Conservation (phyloP, 2,888 invertebrate genomes). For the Unio pictorum region DNA sequence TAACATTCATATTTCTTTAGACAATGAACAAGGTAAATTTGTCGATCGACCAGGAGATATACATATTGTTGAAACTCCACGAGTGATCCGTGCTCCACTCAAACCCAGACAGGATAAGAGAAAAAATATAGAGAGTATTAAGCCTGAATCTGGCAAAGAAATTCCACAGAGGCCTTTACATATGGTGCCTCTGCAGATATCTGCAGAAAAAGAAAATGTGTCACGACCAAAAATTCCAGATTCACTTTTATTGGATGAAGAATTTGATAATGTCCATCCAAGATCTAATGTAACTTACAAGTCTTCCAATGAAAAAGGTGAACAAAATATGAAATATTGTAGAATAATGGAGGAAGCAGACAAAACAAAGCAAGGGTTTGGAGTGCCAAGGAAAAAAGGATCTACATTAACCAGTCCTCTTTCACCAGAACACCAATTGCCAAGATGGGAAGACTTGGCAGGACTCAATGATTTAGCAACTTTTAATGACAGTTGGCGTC, state of each 20-base stretch:
- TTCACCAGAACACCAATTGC: conserved; percentile 46
- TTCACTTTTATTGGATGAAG: conserved; percentile 1
- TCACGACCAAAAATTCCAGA: conserved; percentile 1
- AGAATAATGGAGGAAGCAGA: no score
- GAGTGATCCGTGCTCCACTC: conserved; percentile 41
- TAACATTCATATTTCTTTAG: not conserved
- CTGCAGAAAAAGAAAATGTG: conserved; percentile 2
- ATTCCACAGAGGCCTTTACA: conserved; percentile 30
- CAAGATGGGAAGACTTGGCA: conserved; percentile 50
- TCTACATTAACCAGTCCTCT: conserved; percentile 40
- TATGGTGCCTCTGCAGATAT: conserved; percentile 28
- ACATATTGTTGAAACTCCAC: conserved; percentile 42
- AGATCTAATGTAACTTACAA: no score
- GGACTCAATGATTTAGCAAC: conserved; percentile 48
- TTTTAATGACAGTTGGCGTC: conserved; percentile 47
- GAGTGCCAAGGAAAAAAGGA: conserved; percentile 9
- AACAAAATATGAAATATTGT: no score
- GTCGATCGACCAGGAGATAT: conserved; percentile 45
- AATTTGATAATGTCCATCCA: no score
- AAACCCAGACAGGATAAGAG: conserved; percentile 12
- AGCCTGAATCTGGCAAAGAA: not conserved
- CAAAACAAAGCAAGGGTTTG: no score
- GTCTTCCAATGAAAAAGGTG: not conserved
- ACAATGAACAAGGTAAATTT: conserved; percentile 27
- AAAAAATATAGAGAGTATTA: conserved; percentile 3